Evolutionary conservation across 2,113 vertebrate genomes (phyloP).

Genomic region (Thomomys bottae): DNA sequence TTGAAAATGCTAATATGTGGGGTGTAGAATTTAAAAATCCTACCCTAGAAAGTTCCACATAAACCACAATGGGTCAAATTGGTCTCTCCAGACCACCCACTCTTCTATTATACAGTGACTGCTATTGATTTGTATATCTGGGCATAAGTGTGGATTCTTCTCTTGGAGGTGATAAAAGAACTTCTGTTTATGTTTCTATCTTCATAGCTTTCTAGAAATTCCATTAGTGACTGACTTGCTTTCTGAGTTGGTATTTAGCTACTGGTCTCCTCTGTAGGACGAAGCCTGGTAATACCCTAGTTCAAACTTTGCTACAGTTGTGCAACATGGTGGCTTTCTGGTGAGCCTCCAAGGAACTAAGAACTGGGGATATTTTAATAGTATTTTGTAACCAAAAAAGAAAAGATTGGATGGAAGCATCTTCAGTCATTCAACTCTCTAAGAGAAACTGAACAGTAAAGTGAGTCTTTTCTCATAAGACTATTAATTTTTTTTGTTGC

Average conservation of each 20-base stretch:
- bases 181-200: not conserved
- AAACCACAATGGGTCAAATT: not conserved
- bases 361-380: not conserved
- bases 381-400: constrained; percentile 29
- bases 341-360: not conserved
- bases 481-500: not conserved
- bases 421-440: not conserved
- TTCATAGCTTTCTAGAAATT: not conserved
- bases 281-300: constrained; percentile 28
- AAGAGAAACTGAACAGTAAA: not conserved
- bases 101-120: accelerated
- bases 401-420: not conserved
- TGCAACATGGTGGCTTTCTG: not conserved
- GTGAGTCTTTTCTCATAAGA: not conserved
- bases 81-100: not conserved
- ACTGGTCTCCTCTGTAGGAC: constrained; percentile 3
- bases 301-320: constrained; percentile 39
- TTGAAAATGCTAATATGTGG: no score
- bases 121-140: accelerated
- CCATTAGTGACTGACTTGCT: not conserved
- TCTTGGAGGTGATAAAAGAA: accelerated
- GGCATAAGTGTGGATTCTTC: not conserved
- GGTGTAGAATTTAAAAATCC: not conserved
- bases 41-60: not conserved
- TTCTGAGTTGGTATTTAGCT: not conserved